Evolutionary conservation across 2,113 vertebrate species (phyloP).

Genomic region (Macheiramphus alcinus): DNA sequence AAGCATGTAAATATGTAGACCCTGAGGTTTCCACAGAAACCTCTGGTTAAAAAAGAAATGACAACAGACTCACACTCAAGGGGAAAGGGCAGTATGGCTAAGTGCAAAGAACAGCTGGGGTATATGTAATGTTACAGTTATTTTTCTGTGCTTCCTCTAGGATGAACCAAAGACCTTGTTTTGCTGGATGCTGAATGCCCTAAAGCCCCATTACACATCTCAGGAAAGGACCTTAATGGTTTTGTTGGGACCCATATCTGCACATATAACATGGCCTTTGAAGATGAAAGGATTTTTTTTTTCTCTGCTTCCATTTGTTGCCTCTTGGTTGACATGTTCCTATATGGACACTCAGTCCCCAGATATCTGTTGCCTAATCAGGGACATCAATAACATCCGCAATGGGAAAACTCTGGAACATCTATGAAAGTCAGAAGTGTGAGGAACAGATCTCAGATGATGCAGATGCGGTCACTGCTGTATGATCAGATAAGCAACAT

Average conservation of each 20-base stretch:
- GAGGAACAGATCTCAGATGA: conserved; percentile 48
- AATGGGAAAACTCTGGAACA: conserved; percentile 51
- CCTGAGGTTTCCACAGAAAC: background rate
- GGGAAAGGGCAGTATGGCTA: conserved; percentile 25
- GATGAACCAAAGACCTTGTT: conserved; percentile 13
- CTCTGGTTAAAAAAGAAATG: conserved; percentile 18
- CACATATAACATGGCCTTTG: conserved; percentile 39
- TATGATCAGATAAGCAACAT: conserved; percentile 67
- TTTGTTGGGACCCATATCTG: conserved; percentile 30
- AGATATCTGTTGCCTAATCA: conserved; percentile 68
- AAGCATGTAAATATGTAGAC: background rate
- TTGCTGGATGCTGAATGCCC: conserved; percentile 11
- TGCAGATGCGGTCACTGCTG: conserved; percentile 46
- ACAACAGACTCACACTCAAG: background rate
- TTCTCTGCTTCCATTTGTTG: conserved; percentile 18
- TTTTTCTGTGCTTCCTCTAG: background rate
- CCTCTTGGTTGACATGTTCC: conserved; percentile 59
- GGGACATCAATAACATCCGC: conserved; percentile 62
- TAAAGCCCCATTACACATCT: background rate
- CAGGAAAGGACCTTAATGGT: conserved; percentile 17
- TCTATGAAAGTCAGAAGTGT: conserved; percentile 73
- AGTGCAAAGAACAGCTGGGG: background rate
- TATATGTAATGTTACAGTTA: background rate
- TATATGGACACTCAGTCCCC: conserved; percentile 49
- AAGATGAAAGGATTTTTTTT: conserved; percentile 51